Conservation (phyloP, 2,888 invertebrate genomes). For the Dicranocentrus wangi region DNA sequence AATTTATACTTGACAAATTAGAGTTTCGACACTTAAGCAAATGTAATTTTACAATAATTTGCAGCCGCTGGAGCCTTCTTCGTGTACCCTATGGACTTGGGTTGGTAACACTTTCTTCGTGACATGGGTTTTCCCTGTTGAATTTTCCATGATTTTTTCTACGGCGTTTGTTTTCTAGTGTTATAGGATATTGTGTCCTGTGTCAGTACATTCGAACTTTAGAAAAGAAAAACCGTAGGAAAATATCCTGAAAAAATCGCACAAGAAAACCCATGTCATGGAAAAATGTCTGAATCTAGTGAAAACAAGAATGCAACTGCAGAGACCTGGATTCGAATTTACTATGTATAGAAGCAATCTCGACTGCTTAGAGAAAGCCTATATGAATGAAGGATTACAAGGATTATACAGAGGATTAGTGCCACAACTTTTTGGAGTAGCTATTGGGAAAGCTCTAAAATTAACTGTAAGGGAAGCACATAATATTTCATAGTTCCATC, state of each 20-base stretch:
- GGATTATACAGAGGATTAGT: slow-evolving; percentile 77
- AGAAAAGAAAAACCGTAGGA: neutral
- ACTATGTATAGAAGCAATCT: slow-evolving; percentile 79
- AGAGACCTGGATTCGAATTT: slow-evolving; percentile 76
- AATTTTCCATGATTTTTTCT: too few relatives aligned
- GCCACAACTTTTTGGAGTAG: slow-evolving; percentile 80
- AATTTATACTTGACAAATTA: neutral
- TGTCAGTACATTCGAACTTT: too few relatives aligned
- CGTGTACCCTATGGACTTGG: slow-evolving; percentile 80
- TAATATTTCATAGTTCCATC: neutral
- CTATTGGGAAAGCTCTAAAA: slow-evolving; percentile 80
- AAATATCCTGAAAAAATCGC: slow-evolving; percentile 78
- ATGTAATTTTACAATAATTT: slow-evolving; percentile 74
- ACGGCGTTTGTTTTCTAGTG: too few relatives aligned
- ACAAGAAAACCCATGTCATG: too few relatives aligned
- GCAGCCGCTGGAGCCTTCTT: slow-evolving; percentile 76
- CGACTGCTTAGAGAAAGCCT: slow-evolving; percentile 76
- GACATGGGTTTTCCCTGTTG: too few relatives aligned
- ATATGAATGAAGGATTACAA: slow-evolving; percentile 77
- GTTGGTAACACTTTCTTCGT: too few relatives aligned
- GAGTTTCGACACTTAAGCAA: neutral
- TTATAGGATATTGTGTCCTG: too few relatives aligned
- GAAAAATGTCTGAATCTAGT: slow-evolving; percentile 79
- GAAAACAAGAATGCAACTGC: slow-evolving; percentile 80
- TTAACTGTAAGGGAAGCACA: slow-evolving; percentile 75